Evolutionary conservation across 2,113 vertebrate genomes (phyloP).

Genomic region (Chaenogobius annularis): DNA sequence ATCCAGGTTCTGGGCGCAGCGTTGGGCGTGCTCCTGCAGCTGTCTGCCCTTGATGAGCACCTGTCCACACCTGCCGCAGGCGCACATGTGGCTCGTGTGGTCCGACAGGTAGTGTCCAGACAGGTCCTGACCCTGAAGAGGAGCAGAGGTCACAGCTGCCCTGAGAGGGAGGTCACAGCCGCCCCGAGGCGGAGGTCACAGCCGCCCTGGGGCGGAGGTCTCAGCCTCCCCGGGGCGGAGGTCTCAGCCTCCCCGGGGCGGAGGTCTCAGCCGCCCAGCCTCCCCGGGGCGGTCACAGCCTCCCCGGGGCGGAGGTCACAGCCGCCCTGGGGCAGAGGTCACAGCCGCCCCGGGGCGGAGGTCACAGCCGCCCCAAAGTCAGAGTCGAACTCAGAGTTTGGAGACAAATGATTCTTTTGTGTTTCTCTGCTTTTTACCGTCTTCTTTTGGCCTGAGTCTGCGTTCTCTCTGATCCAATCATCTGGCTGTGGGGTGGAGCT

Average conservation of each 20-base stretch:
- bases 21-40: conserved; percentile 93
- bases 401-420: no score
- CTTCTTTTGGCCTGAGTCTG: no score
- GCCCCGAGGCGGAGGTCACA: conserved; percentile 74
- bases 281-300: no score
- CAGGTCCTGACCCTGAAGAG: conserved; percentile 87
- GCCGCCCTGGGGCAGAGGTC: no score
- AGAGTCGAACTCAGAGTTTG: no score
- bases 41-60: conserved; percentile 95
- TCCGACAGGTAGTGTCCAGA: conserved; percentile 93
- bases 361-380: no score
- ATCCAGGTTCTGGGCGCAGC: conserved; percentile 84
- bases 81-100: conserved; percentile 95
- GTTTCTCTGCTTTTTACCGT: no score
- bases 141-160: conserved; percentile 69
- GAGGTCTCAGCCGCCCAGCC: neutral
- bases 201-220: conserved; percentile 74
- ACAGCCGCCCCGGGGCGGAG: no score
- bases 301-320: neutral
- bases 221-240: neutral
- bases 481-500: no score
- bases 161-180: conserved; percentile 62
- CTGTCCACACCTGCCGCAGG: conserved; percentile 94
- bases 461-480: no score
- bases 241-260: neutral